These are phyloP conservation scores for Sycophila texana DNA, from an alignment of 2,888 invertebrate genomes.

Conservation along the genomic window DNA sequence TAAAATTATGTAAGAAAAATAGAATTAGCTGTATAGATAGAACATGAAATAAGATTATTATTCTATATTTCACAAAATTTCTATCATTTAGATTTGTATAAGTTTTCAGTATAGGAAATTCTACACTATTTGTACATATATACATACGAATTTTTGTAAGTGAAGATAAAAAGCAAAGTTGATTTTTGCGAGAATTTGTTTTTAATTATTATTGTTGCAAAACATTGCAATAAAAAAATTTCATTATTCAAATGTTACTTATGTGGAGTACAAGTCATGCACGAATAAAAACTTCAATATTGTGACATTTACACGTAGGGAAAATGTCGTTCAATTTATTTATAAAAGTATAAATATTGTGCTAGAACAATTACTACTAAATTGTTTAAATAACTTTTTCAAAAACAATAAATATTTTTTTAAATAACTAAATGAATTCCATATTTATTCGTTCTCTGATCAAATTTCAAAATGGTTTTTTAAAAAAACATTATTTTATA, in stretches of 20 bases:
- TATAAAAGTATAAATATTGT: not conserved
- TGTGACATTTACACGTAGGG: constrained; percentile 3
- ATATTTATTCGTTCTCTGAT: not conserved
- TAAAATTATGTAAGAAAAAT: constrained; percentile 51
- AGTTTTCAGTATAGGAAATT: constrained; percentile 44
- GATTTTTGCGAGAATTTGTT: constrained; percentile 48
- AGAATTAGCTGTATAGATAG: constrained; percentile 50
- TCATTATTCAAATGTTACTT: constrained; percentile 5
- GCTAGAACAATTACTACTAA: no score
- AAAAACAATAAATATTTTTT: constrained; percentile 1
- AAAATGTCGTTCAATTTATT: constrained; percentile 6
- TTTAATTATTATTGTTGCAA: constrained; percentile 51
- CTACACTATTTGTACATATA: constrained; percentile 52
- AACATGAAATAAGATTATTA: constrained; percentile 38
- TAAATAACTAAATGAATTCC: not conserved
- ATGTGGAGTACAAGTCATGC: constrained; percentile 34
- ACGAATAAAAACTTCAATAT: constrained; percentile 6
- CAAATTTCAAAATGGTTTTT: not conserved
- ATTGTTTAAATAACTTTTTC: not conserved
- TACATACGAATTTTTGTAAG: constrained; percentile 54
- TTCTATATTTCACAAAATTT: constrained; percentile 44
- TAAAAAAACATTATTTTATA: not conserved
- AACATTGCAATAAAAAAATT: constrained; percentile 35
- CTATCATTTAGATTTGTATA: constrained; percentile 52
- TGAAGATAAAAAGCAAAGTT: constrained; percentile 49